Evolutionary conservation across 2,797 vertebrate species (phyloP), one percentile per base, ranked within the genome.

Genomic region (Rhinatrema bivittatum): DNA sequence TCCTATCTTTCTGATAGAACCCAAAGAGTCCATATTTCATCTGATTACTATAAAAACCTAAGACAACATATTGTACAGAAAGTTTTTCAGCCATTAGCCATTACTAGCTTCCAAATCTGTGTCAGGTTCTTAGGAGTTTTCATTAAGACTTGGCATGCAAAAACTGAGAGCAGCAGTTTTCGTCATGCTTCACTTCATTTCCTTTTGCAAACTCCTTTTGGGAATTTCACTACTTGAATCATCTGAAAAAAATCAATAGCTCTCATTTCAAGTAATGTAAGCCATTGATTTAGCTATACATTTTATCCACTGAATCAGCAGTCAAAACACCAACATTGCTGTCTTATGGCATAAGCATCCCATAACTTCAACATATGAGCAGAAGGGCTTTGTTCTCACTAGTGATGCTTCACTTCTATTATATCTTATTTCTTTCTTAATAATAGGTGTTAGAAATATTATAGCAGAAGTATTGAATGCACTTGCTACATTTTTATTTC

Each of bases 291-390:
- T 50, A 39, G 12, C 62, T 53, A 33, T 16, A 30, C 29, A 49
- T 62, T 49, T 36, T 46, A 51, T 35, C 52, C 46, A 54, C 18
- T 22, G 29, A 62, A 43, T 49, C 58, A 53, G 17, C 34, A 56
- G n/a, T 31, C n/a, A 40, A 29, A 50, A 47, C 4, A 63, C 33
- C 64, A 53, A 29, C 23, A 22, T 30, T 14, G 17, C 29, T 42
- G 36, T 3, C 23, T 33, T 7, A 0, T 0, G 0, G 9, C 27
- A 25, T 24, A 49, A 29, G 40, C 46, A n/a, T 4, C 9, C n/a
- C 32, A 11, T 35, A 46, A 41, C 10, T 44, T n/a, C n/a, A n/a
- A n/a, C n/a, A n/a, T n/a, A n/a, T n/a, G n/a, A n/a, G n/a, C n/a
- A n/a, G n/a, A n/a, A n/a, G n/a, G n/a, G n/a, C n/a, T n/a, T n/a